These are phyloP conservation scores for Peribatodes rhomboidaria DNA, from an alignment of 2,888 invertebrate genomes.

Conservation along the genomic window DNA sequence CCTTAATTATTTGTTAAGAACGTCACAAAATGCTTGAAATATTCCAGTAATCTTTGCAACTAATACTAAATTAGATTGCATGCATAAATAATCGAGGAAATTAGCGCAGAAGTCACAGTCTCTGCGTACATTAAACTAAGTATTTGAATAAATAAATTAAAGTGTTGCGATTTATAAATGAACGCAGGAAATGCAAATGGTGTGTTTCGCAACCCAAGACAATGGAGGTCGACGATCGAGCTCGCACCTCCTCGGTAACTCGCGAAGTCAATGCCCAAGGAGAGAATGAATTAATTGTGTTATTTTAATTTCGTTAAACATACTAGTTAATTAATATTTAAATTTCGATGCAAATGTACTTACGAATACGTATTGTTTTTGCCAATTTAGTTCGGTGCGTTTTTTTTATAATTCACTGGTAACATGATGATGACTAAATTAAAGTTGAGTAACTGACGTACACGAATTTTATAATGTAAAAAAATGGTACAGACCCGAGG, in stretches of 20 bases:
- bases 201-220: constrained; percentile 76
- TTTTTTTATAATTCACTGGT: no score
- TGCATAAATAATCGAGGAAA: constrained; percentile 25
- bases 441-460: no score
- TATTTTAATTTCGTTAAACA: constrained; percentile 8
- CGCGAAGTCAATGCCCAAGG: constrained; percentile 49
- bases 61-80: background rate
- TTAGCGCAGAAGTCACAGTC: constrained; percentile 56
- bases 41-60: background rate
- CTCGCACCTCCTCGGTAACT: constrained; percentile 48
- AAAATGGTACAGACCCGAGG: no score
- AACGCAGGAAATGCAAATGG: constrained; percentile 57
- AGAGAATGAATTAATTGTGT: constrained; percentile 20
- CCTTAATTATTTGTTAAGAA: no score
- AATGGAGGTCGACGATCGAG: constrained; percentile 75
- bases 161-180: constrained; percentile 64
- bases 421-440: no score
- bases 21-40: background rate
- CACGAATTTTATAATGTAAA: no score
- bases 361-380: no score
- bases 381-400: no score
- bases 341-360: constrained; percentile 1
- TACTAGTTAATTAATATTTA: constrained; percentile 3
- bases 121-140: constrained; percentile 55
- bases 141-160: constrained; percentile 34